phyloP scores from a whole-genome alignment of 2,888 invertebrate species.

The Drosophila diplacantha region DNA sequence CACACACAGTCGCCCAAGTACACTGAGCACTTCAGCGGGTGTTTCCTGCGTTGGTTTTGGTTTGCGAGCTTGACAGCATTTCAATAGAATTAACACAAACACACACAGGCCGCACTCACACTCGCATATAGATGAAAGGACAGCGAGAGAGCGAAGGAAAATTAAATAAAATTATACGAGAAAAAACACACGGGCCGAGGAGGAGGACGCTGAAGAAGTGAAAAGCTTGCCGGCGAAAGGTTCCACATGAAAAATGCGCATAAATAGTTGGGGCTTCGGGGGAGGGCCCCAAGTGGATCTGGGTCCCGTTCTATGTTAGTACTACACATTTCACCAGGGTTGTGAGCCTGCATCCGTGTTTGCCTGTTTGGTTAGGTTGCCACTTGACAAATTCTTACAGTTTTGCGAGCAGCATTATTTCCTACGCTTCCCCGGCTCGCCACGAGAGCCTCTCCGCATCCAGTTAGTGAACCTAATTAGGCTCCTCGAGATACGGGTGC shows the following conservation, averaged over 20 bases:
- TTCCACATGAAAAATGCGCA: slow-evolving; percentile 61
- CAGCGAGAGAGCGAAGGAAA: slow-evolving; percentile 52
- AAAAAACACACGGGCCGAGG: slow-evolving; percentile 30
- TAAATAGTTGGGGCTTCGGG: slow-evolving; percentile 57
- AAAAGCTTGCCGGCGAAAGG: slow-evolving; percentile 49
- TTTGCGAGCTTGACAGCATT: slow-evolving; percentile 70
- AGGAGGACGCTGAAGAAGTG: slow-evolving; percentile 17
- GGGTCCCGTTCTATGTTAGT: slow-evolving; percentile 32
- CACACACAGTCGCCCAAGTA: slow-evolving; percentile 22
- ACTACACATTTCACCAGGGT: slow-evolving; percentile 42
- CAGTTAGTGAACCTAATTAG: slow-evolving; percentile 56
- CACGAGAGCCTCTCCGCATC: slow-evolving; percentile 53
- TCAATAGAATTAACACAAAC: slow-evolving; percentile 72
- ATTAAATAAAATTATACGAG: slow-evolving; percentile 69
- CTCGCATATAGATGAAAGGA: slow-evolving; percentile 32
- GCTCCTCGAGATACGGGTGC: slow-evolving; percentile 29
- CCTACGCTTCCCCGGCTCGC: slow-evolving; percentile 48
- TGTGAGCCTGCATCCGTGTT: slow-evolving; percentile 33
- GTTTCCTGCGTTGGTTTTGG: slow-evolving; percentile 70
- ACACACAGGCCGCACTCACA: slow-evolving; percentile 18
- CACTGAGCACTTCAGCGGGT: slow-evolving; percentile 54
- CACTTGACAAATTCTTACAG: slow-evolving; percentile 70
- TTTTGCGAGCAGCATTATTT: slow-evolving; percentile 60
- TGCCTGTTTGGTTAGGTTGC: slow-evolving; percentile 45
- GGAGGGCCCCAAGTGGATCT: slow-evolving; percentile 27